Conservation (phyloP, 2,888 invertebrate species). For the Agrotis exclamationis region DNA sequence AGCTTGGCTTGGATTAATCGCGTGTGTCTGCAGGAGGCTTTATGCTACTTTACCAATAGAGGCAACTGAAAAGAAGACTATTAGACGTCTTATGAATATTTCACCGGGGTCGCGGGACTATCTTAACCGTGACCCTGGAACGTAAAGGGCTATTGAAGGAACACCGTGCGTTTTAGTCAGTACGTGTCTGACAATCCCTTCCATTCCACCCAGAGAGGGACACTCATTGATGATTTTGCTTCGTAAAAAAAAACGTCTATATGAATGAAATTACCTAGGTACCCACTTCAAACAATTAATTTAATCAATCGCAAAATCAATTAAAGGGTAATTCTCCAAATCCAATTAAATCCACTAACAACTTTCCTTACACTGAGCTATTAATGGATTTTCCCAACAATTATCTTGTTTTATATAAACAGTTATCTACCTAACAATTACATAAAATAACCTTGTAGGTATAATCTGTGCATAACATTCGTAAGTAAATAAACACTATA, state of each 20-base stretch:
- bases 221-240: too few species aligned
- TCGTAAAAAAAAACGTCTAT: neutral
- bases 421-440: slow-evolving; percentile 1
- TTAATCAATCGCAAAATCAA: slow-evolving; percentile 16
- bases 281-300: neutral
- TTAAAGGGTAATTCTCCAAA: neutral
- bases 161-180: too few species aligned
- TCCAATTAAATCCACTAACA: neutral
- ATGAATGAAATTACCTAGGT: neutral
- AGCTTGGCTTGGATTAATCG: too few species aligned
- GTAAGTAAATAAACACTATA: slow-evolving; percentile 12
- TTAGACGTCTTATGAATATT: too few species aligned
- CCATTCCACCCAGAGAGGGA: too few species aligned
- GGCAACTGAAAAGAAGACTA: neutral
- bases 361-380: neutral
- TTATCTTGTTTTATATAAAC: slow-evolving; percentile 12
- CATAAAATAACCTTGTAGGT: slow-evolving; percentile 35
- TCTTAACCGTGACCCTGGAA: too few species aligned
- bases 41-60: neutral
- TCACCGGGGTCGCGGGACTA: too few species aligned
- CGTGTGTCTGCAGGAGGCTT: too few species aligned
- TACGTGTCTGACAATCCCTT: too few species aligned
- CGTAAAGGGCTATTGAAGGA: too few species aligned
- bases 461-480: neutral
- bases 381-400: slow-evolving; percentile 19